These are phyloP conservation scores for Cyphomyrus plagiostoma DNA, from an alignment of 2,113 vertebrate genomes.

Conservation along the genomic window DNA sequence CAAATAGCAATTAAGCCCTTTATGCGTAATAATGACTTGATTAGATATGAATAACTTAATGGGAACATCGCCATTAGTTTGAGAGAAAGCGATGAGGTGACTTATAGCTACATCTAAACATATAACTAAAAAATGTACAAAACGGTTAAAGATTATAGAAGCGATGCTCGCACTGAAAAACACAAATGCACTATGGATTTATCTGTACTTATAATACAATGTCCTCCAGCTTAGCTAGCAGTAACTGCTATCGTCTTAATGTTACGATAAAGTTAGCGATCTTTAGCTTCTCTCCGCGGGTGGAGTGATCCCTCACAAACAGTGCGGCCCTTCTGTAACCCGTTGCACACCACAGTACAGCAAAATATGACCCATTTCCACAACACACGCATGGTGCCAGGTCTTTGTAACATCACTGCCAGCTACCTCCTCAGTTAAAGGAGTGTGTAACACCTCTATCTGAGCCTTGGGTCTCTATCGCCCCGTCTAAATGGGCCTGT, in stretches of 20 bases:
- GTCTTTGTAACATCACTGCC: background rate
- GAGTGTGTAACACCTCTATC: background rate
- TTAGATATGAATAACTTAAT: conserved; percentile 41
- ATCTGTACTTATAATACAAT: background rate
- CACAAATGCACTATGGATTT: background rate
- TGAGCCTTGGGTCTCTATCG: background rate
- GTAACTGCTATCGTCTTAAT: background rate
- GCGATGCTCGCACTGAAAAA: background rate
- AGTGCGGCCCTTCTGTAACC: background rate
- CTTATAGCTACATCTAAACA: background rate
- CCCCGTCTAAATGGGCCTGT: background rate
- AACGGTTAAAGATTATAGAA: background rate
- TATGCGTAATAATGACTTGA: conserved; percentile 37
- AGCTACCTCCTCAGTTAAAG: background rate
- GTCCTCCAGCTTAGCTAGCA: background rate
- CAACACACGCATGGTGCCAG: background rate
- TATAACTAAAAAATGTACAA: background rate
- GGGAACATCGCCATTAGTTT: background rate
- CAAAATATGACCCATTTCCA: background rate
- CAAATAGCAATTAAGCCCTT: conserved; percentile 24
- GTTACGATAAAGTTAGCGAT: background rate
- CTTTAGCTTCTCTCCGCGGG: background rate
- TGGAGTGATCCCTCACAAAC: background rate
- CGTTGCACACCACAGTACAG: background rate
- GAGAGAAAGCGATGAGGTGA: background rate